Conservation (phyloP, 2,888 invertebrate species). For the Atherix ibis region DNA sequence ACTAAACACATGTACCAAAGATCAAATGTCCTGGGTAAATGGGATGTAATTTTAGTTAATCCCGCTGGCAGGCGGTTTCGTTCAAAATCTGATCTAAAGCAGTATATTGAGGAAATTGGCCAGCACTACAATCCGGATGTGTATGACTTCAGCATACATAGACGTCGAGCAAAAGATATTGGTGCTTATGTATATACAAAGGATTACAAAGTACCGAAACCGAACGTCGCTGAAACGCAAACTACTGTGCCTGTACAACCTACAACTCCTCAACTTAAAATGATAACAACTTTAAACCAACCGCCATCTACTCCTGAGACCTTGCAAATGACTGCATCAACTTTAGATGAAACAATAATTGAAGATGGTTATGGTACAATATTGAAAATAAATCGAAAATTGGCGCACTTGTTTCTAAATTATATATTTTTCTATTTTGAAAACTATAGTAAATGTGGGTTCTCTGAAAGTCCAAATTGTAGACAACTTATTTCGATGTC, state of each 20-base stretch:
- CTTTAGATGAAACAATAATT: no score
- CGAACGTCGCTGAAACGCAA: no score
- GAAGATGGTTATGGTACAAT: conserved; percentile 25
- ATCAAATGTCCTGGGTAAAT: conserved; percentile 54
- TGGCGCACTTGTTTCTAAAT: background rate
- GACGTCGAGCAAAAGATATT: conserved; percentile 33
- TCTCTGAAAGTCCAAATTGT: conserved; percentile 49
- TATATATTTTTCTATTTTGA: no score
- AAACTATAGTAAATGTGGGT: conserved; percentile 39
- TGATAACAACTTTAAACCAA: conserved; percentile 17
- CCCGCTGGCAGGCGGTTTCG: conserved; percentile 45
- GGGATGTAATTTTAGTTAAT: conserved; percentile 61
- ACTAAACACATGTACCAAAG: conserved; percentile 62
- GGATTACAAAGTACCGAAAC: conserved; percentile 27
- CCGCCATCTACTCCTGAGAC: no score
- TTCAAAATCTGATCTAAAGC: conserved; percentile 40
- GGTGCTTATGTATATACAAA: conserved; percentile 30
- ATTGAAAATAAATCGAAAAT: background rate
- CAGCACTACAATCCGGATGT: conserved; percentile 36
- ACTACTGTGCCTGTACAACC: conserved; percentile 7
- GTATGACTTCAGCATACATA: conserved; percentile 44
- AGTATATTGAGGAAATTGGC: conserved; percentile 28
- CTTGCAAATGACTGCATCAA: conserved; percentile 11
- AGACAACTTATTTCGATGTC: conserved; percentile 53
- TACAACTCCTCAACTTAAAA: conserved; percentile 8